Conservation (phyloP, 2,888 invertebrate genomes). For the Cantharis flavilabris region DNA sequence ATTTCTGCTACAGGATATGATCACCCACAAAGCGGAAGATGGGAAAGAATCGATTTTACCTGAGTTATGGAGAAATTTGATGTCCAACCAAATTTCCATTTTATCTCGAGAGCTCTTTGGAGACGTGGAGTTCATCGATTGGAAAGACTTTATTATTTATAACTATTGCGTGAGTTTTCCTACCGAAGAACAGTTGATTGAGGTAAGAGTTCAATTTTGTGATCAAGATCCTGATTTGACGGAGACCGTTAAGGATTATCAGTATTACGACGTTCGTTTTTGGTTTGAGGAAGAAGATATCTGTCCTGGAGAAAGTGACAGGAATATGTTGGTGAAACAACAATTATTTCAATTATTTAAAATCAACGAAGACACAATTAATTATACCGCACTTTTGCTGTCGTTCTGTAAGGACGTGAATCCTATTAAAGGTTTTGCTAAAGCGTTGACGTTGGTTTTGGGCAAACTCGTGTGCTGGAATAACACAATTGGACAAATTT, state of each 20-base stretch:
- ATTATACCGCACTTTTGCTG: constrained; percentile 67
- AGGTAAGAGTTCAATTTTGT: constrained; percentile 57
- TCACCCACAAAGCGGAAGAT: constrained; percentile 48
- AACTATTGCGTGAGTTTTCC: constrained; percentile 63
- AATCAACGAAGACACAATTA: constrained; percentile 56
- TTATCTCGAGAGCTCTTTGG: constrained; percentile 58
- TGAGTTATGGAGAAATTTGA: constrained; percentile 49
- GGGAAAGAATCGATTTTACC: constrained; percentile 44
- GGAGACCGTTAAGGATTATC: constrained; percentile 51
- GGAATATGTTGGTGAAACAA: constrained; percentile 55
- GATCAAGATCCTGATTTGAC: constrained; percentile 54
- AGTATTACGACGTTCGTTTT: constrained; percentile 47
- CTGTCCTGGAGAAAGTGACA: constrained; percentile 11
- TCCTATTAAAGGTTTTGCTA: constrained; percentile 61
- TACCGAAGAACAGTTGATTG: constrained; percentile 59
- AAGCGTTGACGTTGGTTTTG: constrained; percentile 61
- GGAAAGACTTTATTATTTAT: constrained; percentile 69
- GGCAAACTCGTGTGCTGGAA: constrained; percentile 61
- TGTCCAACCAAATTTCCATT: constrained; percentile 10
- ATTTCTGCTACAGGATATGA: constrained; percentile 55
- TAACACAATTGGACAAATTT: constrained; percentile 57
- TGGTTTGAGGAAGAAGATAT: constrained; percentile 53
- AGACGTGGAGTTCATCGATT: constrained; percentile 62
- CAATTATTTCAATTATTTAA: constrained; percentile 64
- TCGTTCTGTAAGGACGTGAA: constrained; percentile 65